Conservation (phyloP, 2,888 invertebrate genomes). For the Glyphotaelius pellucidus region DNA sequence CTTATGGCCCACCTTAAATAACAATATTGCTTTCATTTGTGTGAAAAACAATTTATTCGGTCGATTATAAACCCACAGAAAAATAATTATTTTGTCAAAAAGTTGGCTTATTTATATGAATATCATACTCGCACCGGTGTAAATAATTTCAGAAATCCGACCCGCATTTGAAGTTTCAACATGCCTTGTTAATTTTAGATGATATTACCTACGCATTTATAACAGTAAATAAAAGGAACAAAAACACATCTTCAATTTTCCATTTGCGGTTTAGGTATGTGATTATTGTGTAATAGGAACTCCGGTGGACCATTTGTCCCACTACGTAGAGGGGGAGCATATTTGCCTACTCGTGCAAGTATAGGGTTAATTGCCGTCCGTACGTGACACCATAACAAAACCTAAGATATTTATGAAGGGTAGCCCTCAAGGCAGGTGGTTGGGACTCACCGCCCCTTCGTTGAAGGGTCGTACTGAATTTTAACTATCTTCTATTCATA, state of each 20-base stretch:
- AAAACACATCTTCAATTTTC: not conserved
- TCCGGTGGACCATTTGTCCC: constrained; percentile 18
- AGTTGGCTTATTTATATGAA: not conserved
- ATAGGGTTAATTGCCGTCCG: constrained; percentile 52
- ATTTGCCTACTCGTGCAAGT: constrained; percentile 5
- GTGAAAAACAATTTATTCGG: not conserved
- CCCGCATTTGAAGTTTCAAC: not conserved
- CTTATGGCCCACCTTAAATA: no score
- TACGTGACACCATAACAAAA: constrained; percentile 51
- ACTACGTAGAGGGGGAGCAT: constrained; percentile 17
- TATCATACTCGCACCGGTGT: not conserved
- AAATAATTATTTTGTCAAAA: not conserved
- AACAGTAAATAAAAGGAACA: not conserved
- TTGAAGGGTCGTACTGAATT: constrained; percentile 46
- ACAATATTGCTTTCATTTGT: no score
- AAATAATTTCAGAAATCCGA: not conserved
- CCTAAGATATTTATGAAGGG: constrained; percentile 57
- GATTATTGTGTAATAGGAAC: constrained; percentile 18
- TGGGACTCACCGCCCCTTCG: not conserved
- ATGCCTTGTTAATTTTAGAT: not conserved
- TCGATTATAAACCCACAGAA: not conserved
- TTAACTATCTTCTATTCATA: constrained; percentile 48
- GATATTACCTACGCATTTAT: not conserved
- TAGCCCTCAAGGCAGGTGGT: constrained; percentile 28
- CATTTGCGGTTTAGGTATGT: constrained; percentile 3